Evolutionary conservation across 2,888 invertebrate species (phyloP), one percentile per base, ranked within the genome.

Genomic region (Pecten maximus): DNA sequence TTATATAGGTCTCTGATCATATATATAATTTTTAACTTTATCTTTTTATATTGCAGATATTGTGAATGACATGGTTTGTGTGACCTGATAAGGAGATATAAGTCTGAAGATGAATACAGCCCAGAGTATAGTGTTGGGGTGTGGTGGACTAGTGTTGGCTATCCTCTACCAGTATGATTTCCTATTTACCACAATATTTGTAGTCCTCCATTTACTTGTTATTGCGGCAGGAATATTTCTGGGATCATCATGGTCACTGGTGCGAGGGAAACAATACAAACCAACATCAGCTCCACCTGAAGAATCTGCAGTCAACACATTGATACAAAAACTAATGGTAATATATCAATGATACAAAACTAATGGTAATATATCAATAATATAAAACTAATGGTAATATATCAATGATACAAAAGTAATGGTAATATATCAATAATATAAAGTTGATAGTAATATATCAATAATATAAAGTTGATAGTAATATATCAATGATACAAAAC

Each of bases 251-350:
- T 95, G 95, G 96, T 93, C 93, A 40, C 92, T 96, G 48, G 93
- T 95, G 3, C 91, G 92, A 90, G 95, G 96, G 10, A 95, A 95
- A 89, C 91, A 93, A 87, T 95, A 95, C 92, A 94, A 92, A 86
- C 95, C 95, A 35, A 90, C 92, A 0, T 88, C 92, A 28, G 89
- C 92, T 48, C 93, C 93, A 0, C 91, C 92, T n/a, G 91, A 91
- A 74, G 93, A 92, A 87, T 92, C 92, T 40, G 93, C 92, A 44
- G 92, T 94, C 40, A 88, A 93, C 40, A 90, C 92, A 44, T 90
- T 94, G 23, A 92, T 95, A 19, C 93, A 95, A 89, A 95, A 94
- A 91, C 94, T 96, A 93, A 94, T 94, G 94, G 95, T 95, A 91
- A 90, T 87, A 23, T 89, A 40, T n/a, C n/a, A n/a, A n/a, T n/a